A percentile compares a stretch with the other conserved stretches of the same genome.
Evolutionary conservation across 2,797 vertebrate genomes (phyloP).

Genomic region (Sylvia borin): DNA sequence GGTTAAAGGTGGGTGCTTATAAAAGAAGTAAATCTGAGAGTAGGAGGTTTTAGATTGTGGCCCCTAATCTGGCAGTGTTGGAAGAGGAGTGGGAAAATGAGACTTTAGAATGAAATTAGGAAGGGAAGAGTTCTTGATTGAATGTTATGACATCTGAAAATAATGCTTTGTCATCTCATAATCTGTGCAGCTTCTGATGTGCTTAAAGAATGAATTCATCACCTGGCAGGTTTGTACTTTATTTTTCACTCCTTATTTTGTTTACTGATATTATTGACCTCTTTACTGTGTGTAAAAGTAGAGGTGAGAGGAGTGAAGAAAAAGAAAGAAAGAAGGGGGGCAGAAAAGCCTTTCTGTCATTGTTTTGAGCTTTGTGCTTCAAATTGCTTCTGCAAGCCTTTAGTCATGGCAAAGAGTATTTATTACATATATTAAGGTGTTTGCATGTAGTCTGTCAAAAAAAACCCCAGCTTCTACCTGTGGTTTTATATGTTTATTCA

Average conservation of each 20-base stretch:
- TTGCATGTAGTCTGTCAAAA: background rate
- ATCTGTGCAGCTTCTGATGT: background rate
- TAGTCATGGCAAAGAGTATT: background rate
- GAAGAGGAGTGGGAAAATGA: background rate
- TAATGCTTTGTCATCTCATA: background rate
- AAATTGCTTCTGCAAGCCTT: background rate
- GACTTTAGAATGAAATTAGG: background rate
- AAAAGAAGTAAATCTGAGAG: background rate
- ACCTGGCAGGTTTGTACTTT: background rate
- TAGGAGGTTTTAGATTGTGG: background rate
- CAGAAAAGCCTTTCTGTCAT: background rate
- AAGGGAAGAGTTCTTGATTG: background rate
- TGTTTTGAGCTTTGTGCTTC: background rate
- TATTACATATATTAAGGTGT: fast-evolving
- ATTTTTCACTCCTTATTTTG: background rate
- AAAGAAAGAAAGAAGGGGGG: background rate
- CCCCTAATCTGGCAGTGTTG: background rate
- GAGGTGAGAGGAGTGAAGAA: background rate
- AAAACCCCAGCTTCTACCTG: background rate
- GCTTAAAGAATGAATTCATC: background rate
- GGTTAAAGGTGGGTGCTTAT: background rate
- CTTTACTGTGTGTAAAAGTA: background rate
- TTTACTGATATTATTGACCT: background rate
- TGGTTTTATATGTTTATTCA: background rate
- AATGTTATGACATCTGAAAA: background rate